These are phyloP conservation scores for Ormyrus thymus DNA, from an alignment of 2,888 invertebrate species.

Conservation along the genomic window DNA sequence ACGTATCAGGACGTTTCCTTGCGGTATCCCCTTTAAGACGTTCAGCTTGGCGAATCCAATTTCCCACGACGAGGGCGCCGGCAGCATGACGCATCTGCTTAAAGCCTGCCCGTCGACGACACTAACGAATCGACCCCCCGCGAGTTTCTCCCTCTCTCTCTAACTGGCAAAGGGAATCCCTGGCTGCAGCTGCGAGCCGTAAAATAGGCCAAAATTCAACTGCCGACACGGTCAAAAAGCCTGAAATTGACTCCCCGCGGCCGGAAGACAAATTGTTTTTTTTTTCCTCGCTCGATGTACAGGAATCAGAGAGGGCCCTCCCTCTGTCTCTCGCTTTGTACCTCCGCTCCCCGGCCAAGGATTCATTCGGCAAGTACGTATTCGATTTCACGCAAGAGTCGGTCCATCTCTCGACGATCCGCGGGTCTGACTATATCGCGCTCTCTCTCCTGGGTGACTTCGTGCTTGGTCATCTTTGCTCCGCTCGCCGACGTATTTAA, in stretches of 20 bases:
- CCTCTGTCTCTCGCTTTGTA: constrained; percentile 28
- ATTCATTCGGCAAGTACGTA: constrained; percentile 23
- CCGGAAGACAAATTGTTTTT: constrained; percentile 41
- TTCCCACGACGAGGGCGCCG: too few relatives aligned
- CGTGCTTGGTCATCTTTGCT: background rate
- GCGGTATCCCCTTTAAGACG: too few relatives aligned
- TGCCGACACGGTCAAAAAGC: constrained; percentile 3
- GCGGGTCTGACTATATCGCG: background rate
- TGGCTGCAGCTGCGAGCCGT: background rate
- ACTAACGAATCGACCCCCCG: background rate
- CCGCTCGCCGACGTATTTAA: background rate
- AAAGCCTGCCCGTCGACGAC: too few relatives aligned
- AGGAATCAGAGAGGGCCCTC: background rate
- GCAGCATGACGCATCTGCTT: too few relatives aligned
- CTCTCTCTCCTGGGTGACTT: constrained; percentile 22
- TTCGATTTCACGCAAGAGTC: constrained; percentile 54
- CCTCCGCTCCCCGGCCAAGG: background rate
- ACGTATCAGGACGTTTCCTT: too few relatives aligned
- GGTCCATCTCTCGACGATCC: constrained; percentile 38
- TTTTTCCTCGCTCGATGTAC: background rate
- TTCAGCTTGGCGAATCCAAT: too few relatives aligned
- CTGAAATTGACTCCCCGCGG: constrained; percentile 36
- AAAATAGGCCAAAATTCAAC: constrained; percentile 5
- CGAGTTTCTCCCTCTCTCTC: background rate
- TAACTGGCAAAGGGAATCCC: too few relatives aligned